These are phyloP conservation scores for Aphidius colemani DNA, from an alignment of 2,888 invertebrate species.

Conservation along the genomic window DNA sequence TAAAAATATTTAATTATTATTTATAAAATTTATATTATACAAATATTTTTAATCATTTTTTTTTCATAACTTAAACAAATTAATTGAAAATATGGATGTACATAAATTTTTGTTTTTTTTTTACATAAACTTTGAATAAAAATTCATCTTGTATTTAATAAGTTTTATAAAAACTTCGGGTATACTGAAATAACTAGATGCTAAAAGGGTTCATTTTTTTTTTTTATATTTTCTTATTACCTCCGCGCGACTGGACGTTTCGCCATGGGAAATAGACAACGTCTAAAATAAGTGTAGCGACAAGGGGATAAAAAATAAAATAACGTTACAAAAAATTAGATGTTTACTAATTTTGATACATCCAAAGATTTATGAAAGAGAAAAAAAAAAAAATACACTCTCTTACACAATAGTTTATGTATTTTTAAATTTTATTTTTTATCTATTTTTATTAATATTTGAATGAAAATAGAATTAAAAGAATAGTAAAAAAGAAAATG, in stretches of 20 bases:
- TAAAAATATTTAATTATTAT: too few species aligned
- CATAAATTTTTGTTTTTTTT: too few species aligned
- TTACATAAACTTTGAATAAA: constrained; percentile 14
- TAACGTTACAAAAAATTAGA: constrained; percentile 13
- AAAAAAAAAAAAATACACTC: constrained; percentile 20
- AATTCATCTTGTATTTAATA: constrained; percentile 28
- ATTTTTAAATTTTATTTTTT: too few species aligned
- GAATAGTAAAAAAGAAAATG: too few species aligned
- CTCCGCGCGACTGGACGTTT: constrained; percentile 20
- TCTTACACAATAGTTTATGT: too few species aligned
- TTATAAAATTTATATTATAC: too few species aligned
- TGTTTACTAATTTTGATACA: neutral
- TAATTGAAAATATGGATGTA: too few species aligned
- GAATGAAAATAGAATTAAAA: too few species aligned
- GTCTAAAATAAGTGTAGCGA: constrained; percentile 47
- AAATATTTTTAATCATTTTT: too few species aligned
- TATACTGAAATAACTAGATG: constrained; percentile 43
- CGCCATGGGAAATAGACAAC: constrained; percentile 39
- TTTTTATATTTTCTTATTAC: constrained; percentile 41
- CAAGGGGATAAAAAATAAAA: constrained; percentile 31
- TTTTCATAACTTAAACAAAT: too few species aligned
- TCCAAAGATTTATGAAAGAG: constrained; percentile 37
- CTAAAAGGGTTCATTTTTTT: constrained; percentile 45
- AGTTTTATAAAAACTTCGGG: constrained; percentile 15
- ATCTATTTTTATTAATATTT: too few species aligned